These are phyloP conservation scores for Palythoa grandis DNA, from an alignment of 92 coral and sea anemone genomes.

Conservation along the genomic window DNA sequence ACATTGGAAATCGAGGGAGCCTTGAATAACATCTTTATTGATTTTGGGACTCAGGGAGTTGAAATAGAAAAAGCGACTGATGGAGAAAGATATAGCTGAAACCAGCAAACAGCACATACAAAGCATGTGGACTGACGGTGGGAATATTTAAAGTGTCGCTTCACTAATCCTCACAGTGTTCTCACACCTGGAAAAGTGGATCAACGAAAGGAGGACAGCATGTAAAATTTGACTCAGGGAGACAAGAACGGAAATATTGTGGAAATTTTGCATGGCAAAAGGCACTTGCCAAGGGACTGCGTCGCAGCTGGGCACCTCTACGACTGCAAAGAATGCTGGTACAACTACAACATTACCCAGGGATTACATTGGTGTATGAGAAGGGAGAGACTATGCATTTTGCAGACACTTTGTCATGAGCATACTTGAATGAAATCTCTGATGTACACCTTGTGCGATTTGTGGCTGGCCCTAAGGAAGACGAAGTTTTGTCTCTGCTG, in stretches of 20 bases:
- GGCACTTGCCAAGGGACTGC: constrained; percentile 29
- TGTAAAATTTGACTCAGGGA: background rate
- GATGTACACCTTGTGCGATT: no score
- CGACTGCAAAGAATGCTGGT: no score
- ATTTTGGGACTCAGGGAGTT: constrained; percentile 47
- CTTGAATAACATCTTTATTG: constrained; percentile 51
- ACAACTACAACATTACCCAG: no score
- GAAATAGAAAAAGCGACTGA: constrained; percentile 29
- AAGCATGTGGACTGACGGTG: constrained; percentile 30
- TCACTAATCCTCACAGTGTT: no score
- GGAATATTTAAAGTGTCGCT: constrained; percentile 13
- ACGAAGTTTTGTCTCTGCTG: no score
- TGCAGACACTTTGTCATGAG: no score
- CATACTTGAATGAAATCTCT: no score
- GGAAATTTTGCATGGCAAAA: constrained; percentile 37
- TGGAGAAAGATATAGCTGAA: constrained; percentile 42
- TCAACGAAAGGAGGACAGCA: no score
- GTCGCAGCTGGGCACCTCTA: constrained; percentile 40
- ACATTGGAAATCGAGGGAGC: constrained; percentile 29
- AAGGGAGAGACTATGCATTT: no score
- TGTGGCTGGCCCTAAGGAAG: no score
- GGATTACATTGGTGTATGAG: no score
- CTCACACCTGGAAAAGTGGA: no score
- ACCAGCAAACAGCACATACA: constrained; percentile 43
- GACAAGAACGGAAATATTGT: constrained; percentile 25